These are phyloP conservation scores for Adelges cooleyi DNA, from an alignment of 1,140 invertebrate genomes.

Conservation along the genomic window DNA sequence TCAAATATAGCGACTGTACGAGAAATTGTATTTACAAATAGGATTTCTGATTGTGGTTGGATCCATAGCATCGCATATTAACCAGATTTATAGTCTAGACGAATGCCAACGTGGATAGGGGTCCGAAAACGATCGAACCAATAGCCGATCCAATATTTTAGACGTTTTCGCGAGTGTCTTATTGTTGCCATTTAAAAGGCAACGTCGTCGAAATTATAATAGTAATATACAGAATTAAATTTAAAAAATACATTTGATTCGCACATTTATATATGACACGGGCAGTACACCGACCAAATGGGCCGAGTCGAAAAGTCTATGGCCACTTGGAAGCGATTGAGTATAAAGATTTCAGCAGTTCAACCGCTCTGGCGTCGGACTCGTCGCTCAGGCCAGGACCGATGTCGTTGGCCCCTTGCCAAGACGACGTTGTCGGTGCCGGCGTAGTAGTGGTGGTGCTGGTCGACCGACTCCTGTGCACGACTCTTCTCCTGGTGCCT, in stretches of 20 bases:
- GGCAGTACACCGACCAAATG: not conserved
- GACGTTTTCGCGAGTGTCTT: too few relatives aligned
- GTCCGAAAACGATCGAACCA: too few relatives aligned
- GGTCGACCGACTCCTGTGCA: not conserved
- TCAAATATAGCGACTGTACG: too few relatives aligned
- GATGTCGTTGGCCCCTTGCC: not conserved
- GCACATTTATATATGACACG: slow-evolving; percentile 15
- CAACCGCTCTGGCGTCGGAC: slow-evolving; percentile 62
- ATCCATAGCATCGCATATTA: too few relatives aligned
- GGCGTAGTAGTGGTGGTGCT: not conserved
- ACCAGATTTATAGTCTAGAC: too few relatives aligned
- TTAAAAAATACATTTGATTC: slow-evolving; percentile 1
- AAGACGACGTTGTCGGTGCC: not conserved
- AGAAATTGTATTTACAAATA: too few relatives aligned
- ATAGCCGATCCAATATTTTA: too few relatives aligned
- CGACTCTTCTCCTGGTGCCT: not conserved
- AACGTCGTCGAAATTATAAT: too few relatives aligned
- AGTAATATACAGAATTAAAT: too few relatives aligned
- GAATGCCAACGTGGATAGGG: too few relatives aligned
- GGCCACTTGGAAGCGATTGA: slow-evolving; percentile 63
- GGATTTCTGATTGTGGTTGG: too few relatives aligned
- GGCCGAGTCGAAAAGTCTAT: slow-evolving; percentile 37
- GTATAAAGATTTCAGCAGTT: slow-evolving; percentile 67
- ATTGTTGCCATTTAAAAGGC: too few relatives aligned
- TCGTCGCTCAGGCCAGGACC: slow-evolving; percentile 15